Conservation (phyloP, 2,797 vertebrate genomes). For the Peromyscus nudipes region DNA sequence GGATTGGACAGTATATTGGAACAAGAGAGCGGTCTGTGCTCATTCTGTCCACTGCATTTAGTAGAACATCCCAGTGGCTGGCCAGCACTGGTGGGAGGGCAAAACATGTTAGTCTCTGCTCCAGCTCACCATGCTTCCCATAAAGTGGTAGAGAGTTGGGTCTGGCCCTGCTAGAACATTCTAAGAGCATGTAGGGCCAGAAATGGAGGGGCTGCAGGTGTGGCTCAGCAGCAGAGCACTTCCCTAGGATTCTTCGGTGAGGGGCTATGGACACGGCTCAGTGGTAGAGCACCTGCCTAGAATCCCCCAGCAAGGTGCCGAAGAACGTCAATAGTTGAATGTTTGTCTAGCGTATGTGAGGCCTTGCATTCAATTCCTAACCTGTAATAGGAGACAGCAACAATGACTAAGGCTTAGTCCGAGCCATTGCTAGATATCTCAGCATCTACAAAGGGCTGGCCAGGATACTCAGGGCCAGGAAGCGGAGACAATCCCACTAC, state of each 20-base stretch:
- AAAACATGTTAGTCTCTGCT: not conserved
- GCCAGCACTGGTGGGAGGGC: not conserved
- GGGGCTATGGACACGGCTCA: not conserved
- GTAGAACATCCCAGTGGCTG: not conserved
- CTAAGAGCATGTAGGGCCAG: not conserved
- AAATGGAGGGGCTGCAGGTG: not conserved
- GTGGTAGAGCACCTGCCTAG: not conserved
- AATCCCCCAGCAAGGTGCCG: too few species aligned
- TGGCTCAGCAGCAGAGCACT: not conserved
- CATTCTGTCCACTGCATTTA: not conserved
- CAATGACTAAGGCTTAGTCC: not conserved
- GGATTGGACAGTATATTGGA: not conserved
- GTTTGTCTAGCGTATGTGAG: not conserved
- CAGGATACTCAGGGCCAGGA: not conserved
- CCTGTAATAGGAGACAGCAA: not conserved
- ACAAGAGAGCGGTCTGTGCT: rapidly evolving
- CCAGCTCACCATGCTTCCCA: not conserved
- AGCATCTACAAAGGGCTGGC: not conserved
- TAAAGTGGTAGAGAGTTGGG: not conserved
- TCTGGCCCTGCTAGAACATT: not conserved
- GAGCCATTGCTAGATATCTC: too few species aligned
- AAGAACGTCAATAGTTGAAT: not conserved
- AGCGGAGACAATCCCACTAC: too few species aligned
- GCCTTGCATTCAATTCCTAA: not conserved
- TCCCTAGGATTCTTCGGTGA: not conserved